These are phyloP conservation scores for Cephonodes hylas DNA, from an alignment of 2,888 invertebrate genomes.

Conservation along the genomic window DNA sequence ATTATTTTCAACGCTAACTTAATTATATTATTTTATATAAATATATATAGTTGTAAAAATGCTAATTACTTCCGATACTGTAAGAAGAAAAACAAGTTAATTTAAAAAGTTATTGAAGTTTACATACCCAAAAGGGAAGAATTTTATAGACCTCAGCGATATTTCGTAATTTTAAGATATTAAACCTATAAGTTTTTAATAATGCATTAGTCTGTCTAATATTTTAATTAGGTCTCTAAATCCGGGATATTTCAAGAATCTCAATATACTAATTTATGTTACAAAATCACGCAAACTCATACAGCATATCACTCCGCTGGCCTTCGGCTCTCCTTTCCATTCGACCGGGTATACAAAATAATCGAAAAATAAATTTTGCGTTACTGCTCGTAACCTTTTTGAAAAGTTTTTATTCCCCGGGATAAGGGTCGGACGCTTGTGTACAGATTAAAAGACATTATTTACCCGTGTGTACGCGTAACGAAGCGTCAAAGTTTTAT, in stretches of 20 bases:
- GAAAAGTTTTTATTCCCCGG: constrained; percentile 59
- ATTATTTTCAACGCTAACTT: too few relatives aligned
- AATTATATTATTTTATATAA: too few relatives aligned
- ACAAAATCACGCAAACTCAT: constrained; percentile 31
- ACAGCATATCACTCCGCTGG: constrained; percentile 32
- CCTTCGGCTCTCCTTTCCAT: constrained; percentile 36
- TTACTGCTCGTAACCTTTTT: constrained; percentile 55
- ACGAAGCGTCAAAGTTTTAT: constrained; percentile 68
- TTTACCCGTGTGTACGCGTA: constrained; percentile 62
- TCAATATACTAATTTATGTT: neutral
- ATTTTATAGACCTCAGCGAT: too few relatives aligned
- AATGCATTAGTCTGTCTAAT: too few relatives aligned
- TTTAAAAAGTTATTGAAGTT: too few relatives aligned
- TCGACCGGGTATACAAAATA: constrained; percentile 52
- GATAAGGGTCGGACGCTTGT: constrained; percentile 64
- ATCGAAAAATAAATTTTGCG: constrained; percentile 67
- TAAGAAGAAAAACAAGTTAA: too few relatives aligned
- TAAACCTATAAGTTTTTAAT: too few relatives aligned
- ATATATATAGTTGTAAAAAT: too few relatives aligned
- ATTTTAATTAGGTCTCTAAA: neutral
- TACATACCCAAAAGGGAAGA: too few relatives aligned
- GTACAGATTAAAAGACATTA: constrained; percentile 75
- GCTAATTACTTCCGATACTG: too few relatives aligned
- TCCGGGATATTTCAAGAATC: neutral
- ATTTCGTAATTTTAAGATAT: too few relatives aligned